Evolutionary conservation across 2,888 invertebrate species (phyloP).

Genomic region (Drepanosiphum platanoidis): DNA sequence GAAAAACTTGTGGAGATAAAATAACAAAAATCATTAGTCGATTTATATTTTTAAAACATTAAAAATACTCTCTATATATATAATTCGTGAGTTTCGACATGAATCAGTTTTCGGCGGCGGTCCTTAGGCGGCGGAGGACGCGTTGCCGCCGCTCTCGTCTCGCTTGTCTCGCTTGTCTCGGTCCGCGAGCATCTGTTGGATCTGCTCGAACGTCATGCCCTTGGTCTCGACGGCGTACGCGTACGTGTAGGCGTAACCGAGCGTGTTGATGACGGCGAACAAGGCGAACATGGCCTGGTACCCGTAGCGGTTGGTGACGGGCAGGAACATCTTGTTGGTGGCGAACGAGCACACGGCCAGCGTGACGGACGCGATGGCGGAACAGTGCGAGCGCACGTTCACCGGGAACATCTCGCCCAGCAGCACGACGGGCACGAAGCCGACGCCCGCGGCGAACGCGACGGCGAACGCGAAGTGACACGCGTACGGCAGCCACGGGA

Average conservation of each 20-base stretch:
- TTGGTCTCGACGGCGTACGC: slow-evolving; percentile 76
- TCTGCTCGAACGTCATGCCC: slow-evolving; percentile 76
- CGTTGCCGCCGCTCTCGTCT: neutral
- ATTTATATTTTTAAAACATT: too few species aligned
- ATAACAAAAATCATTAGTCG: too few species aligned
- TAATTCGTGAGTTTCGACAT: too few species aligned
- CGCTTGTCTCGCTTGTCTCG: too few species aligned
- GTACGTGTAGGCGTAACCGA: slow-evolving; percentile 69
- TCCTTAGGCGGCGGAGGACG: too few species aligned
- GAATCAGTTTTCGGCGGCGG: too few species aligned
- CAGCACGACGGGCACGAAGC: slow-evolving; percentile 73
- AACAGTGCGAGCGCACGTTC: slow-evolving; percentile 73
- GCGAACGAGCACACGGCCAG: slow-evolving; percentile 71
- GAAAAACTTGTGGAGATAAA: too few species aligned
- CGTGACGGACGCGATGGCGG: slow-evolving; percentile 71
- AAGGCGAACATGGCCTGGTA: slow-evolving; percentile 74
- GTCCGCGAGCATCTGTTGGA: slow-evolving; percentile 73
- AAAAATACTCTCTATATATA: too few species aligned
- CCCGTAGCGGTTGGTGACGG: slow-evolving; percentile 72
- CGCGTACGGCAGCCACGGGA: slow-evolving; percentile 69
- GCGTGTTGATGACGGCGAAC: slow-evolving; percentile 72
- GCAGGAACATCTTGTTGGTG: slow-evolving; percentile 72
- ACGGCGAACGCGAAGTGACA: slow-evolving; percentile 72
- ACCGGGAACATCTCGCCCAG: slow-evolving; percentile 75
- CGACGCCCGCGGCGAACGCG: slow-evolving; percentile 73